Percentiles rank a stretch among this genome's conserved stretches.
phyloP scores from a whole-genome alignment of 2,113 vertebrate species.

The Machaerirhynchus nigripectus region DNA sequence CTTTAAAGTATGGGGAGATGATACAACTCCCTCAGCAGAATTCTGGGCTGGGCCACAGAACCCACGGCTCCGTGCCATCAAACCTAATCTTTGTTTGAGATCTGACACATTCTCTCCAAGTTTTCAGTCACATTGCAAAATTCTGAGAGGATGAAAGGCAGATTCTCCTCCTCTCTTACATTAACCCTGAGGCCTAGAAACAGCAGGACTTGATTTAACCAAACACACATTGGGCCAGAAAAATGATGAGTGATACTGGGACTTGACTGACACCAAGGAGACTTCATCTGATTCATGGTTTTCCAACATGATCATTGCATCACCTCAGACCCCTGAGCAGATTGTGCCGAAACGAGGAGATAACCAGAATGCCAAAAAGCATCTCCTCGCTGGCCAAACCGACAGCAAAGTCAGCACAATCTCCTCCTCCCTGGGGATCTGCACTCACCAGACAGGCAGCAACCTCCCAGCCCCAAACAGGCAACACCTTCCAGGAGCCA shows the following conservation, averaged over 20 bases:
- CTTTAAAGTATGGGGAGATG: background rate
- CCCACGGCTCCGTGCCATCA: background rate
- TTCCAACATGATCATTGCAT: background rate
- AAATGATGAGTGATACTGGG: background rate
- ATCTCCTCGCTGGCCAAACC: background rate
- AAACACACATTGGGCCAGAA: slow-evolving; percentile 12
- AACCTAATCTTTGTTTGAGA: slow-evolving; percentile 24
- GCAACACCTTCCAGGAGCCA: background rate
- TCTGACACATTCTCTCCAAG: slow-evolving; percentile 44
- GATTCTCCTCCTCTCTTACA: background rate
- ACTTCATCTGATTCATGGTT: background rate
- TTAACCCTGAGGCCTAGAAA: slow-evolving; percentile 18
- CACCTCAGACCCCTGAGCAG: background rate
- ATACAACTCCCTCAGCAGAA: slow-evolving; percentile 12
- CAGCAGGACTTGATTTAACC: slow-evolving; percentile 53
- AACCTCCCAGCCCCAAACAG: background rate
- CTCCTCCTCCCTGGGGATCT: background rate
- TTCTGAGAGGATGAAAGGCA: slow-evolving; percentile 37
- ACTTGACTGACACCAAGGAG: background rate
- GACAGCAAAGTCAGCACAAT: background rate
- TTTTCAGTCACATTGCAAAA: slow-evolving; percentile 42
- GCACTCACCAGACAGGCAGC: background rate
- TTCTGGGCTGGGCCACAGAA: slow-evolving; percentile 6
- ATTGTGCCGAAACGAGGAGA: background rate
- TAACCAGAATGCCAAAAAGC: background rate